phyloP scores from a whole-genome alignment of 2,888 invertebrate species.

The Lycophotia porphyrea region DNA sequence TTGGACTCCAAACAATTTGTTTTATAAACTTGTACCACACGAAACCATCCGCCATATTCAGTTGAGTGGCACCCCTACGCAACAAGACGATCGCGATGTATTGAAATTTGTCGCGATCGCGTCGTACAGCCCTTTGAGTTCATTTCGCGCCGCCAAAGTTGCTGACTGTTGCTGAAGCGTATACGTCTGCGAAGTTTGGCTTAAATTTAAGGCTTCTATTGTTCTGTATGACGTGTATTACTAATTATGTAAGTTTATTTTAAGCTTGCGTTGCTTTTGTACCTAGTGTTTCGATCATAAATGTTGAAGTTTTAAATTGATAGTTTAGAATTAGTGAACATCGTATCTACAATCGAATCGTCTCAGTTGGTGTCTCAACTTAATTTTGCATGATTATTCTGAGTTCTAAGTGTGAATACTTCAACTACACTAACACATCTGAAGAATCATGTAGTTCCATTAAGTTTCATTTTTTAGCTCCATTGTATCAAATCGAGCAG shows the following conservation, averaged over 20 bases:
- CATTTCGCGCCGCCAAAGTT: constrained; percentile 70
- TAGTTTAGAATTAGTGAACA: background rate
- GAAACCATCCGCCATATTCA: constrained; percentile 77
- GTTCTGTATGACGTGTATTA: constrained; percentile 50
- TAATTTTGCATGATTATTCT: background rate
- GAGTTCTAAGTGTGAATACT: background rate
- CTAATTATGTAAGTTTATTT: constrained; percentile 51
- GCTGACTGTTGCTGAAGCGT: constrained; percentile 70
- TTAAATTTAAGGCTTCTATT: constrained; percentile 57
- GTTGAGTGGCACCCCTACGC: constrained; percentile 76
- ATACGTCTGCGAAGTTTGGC: constrained; percentile 56
- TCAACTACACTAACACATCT: background rate
- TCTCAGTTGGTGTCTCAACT: too few relatives aligned
- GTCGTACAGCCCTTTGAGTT: constrained; percentile 71
- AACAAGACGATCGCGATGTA: constrained; percentile 77
- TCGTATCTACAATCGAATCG: background rate
- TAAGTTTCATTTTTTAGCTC: background rate
- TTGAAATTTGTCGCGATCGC: constrained; percentile 87
- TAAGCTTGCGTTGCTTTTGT: constrained; percentile 15
- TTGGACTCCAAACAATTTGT: background rate
- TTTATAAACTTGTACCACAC: constrained; percentile 65
- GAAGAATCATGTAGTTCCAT: background rate
- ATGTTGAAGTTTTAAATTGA: constrained; percentile 8
- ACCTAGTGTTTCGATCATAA: constrained; percentile 7
- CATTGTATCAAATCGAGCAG: background rate